phyloP scores from a whole-genome alignment of 2,797 vertebrate species.

The Monodelphis domestica region DNA sequence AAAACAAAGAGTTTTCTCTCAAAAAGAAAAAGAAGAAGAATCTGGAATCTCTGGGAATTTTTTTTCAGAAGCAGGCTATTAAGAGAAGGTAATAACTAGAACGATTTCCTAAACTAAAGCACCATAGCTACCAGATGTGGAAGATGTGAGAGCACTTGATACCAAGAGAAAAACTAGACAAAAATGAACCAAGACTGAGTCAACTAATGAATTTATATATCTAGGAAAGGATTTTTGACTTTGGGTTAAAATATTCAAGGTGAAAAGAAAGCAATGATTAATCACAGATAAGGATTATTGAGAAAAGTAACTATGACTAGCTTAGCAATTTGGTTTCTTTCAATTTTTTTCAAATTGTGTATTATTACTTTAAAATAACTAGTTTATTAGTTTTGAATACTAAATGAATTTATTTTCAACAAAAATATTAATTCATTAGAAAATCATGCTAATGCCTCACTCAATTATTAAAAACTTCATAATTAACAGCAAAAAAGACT shows the following conservation, averaged over 20 bases:
- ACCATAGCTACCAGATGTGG: neutral
- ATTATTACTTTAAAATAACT: neutral
- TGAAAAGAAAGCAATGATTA: neutral
- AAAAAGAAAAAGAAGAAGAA: neutral
- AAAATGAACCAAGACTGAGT: neutral
- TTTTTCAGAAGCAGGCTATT: neutral
- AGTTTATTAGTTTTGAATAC: neutral
- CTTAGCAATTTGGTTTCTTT: neutral
- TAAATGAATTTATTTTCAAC: neutral
- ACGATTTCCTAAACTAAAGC: neutral
- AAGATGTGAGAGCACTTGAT: neutral
- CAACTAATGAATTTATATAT: too few relatives aligned
- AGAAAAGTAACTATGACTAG: neutral
- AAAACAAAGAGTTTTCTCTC: neutral
- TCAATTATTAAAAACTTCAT: too few relatives aligned
- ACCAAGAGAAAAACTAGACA: neutral
- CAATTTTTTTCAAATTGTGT: neutral
- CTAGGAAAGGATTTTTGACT: neutral
- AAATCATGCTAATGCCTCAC: too few relatives aligned
- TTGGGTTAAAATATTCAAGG: neutral
- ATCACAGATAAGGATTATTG: neutral
- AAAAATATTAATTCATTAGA: too few relatives aligned
- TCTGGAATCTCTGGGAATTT: neutral
- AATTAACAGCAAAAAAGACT: too few relatives aligned
- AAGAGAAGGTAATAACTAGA: neutral